Evolutionary conservation across 1,140 invertebrate genomes (phyloP).

Genomic region (Ceratina japonica): DNA sequence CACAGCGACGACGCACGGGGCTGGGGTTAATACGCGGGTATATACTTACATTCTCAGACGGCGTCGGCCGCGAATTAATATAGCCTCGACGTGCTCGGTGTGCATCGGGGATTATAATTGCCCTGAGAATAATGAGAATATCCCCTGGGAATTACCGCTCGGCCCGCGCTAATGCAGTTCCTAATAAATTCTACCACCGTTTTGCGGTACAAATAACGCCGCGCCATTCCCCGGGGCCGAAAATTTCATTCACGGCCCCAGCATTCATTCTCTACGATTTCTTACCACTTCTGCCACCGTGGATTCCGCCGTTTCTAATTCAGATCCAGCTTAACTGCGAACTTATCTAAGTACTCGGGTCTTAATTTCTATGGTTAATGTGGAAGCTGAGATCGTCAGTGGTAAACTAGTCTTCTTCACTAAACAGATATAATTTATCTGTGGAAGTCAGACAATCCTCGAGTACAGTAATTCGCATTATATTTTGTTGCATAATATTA

Average conservation of each 20-base stretch:
- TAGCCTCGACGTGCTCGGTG: conserved; percentile 53
- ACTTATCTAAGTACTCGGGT: background rate
- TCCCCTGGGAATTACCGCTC: conserved; percentile 56
- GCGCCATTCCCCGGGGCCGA: background rate
- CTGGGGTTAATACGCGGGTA: conserved; percentile 45
- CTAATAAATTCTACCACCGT: conserved; percentile 56
- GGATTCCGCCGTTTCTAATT: background rate
- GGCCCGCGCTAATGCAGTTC: conserved; percentile 51
- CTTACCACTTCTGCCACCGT: background rate
- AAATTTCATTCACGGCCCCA: conserved; percentile 15
- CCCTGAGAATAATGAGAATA: conserved; percentile 63
- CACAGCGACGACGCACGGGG: conserved; percentile 2
- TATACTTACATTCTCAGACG: conserved; percentile 61
- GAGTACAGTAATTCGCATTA: too few species aligned
- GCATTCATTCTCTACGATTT: background rate
- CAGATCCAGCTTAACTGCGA: background rate
- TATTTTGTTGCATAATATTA: too few species aligned
- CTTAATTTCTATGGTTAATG: too few species aligned
- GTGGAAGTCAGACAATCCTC: too few species aligned
- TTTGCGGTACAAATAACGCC: conserved; percentile 5
- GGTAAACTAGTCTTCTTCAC: too few species aligned
- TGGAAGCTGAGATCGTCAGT: too few species aligned
- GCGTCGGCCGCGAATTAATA: conserved; percentile 65
- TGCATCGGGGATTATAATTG: conserved; percentile 66
- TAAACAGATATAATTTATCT: too few species aligned